Base-by-base conservation (phyloP, 1,140 invertebrate species). In the Himalopsyche phryganea region DNA sequence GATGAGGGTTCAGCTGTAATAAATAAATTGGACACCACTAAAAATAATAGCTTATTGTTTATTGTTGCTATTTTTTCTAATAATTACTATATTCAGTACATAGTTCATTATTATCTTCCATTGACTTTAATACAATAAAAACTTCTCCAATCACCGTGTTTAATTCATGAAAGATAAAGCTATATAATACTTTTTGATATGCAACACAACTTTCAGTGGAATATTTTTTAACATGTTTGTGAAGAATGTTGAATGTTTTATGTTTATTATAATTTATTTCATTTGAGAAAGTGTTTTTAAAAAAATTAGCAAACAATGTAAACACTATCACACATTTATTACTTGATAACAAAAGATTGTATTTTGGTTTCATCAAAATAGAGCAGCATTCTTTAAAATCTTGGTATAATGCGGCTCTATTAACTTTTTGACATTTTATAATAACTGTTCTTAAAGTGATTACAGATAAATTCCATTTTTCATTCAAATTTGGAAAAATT, bases 381-480 rank as follows among this genome's bases (percentile, higher is more conserved):
- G 17, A 17, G 10, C 36, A 23, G 40, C 44, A 45, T 11, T 48
- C 53, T 56, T 41, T n/a, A 28, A 56, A 40, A 13, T 48, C 23
- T 11, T 1, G 5, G 28, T 19, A 56, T n/a, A 23, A 32, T 10
- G 38, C 35, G 1, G 28, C 19, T 48, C 47, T 44, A n/a, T 56
- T 13, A 7, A 45, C 35, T 14, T 28, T 33, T 18, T 36, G 14
- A 5, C 19, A 4, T 32, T 40, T 49, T 6, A 69, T 19, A 6
- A 73, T 52, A 9, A 52, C 53, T 4, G 46, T 40, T 19, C 70
- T 64, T 0, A 75, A 38, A 14, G 68, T 66, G 3, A 48, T 17
- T 0, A 74, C 32, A 1, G 60, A 65, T 3, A 71, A 59, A 13
- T 67, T 65, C 72, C 72, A 75, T 2, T 20, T 40, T 6, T 50